These are phyloP conservation scores for Diaprepes abbreviatus DNA, from an alignment of 2,888 invertebrate species.

Conservation along the genomic window DNA sequence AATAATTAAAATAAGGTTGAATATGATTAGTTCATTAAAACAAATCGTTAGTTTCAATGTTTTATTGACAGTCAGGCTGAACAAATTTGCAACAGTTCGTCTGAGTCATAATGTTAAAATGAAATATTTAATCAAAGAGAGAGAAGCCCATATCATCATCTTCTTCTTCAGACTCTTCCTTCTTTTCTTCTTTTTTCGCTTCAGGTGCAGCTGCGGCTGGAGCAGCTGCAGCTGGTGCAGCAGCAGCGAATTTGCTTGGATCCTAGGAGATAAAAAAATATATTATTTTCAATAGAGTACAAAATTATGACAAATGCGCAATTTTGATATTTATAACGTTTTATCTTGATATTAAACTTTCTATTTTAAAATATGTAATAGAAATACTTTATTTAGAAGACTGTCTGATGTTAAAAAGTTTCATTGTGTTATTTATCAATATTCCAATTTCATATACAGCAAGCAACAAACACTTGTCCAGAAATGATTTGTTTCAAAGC, in stretches of 20 bases:
- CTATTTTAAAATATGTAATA: too few species aligned
- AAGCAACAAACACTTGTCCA: too few species aligned
- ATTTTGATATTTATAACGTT: too few species aligned
- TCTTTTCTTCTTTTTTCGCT: constrained; percentile 83
- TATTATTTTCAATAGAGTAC: constrained; percentile 12
- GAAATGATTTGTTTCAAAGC: too few species aligned
- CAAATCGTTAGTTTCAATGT: constrained; percentile 23
- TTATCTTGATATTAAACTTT: too few species aligned
- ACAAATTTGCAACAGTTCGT: constrained; percentile 53
- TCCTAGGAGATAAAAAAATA: constrained; percentile 72
- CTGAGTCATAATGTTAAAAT: constrained; percentile 34
- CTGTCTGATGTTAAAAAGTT: too few species aligned
- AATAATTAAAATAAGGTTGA: too few species aligned
- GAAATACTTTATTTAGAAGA: too few species aligned
- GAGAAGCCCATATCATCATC: constrained; percentile 99
- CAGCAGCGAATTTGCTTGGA: constrained; percentile 90
- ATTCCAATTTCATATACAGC: too few species aligned
- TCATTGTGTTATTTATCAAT: too few species aligned
- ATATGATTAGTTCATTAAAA: too few species aligned
- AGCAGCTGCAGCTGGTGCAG: constrained; percentile 74
- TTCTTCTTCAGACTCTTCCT: constrained; percentile 86
- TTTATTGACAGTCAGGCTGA: constrained; percentile 61
- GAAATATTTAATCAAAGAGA: constrained; percentile 81
- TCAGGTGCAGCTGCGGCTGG: constrained; percentile 75
- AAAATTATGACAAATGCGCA: too few species aligned